Conservation (phyloP, 2,888 invertebrate genomes). For the Sesia bembeciformis region DNA sequence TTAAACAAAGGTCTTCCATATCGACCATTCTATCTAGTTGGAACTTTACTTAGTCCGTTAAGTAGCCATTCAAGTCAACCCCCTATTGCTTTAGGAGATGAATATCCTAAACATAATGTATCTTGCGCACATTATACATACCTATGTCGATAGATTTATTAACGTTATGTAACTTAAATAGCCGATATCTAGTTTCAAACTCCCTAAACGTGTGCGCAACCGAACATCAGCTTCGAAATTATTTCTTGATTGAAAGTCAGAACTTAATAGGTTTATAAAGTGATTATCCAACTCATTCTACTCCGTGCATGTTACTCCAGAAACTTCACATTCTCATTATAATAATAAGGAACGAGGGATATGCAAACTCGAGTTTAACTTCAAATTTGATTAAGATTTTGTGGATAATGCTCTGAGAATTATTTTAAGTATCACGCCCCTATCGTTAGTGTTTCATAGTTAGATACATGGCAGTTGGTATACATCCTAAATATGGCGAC, state of each 20-base stretch:
- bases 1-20: too few species aligned
- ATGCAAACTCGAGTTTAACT: not conserved
- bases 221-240: slow-evolving; percentile 8
- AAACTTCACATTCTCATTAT: slow-evolving; percentile 48
- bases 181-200: not conserved
- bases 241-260: slow-evolving; percentile 20
- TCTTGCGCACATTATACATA: not conserved
- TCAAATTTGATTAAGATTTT: slow-evolving; percentile 1
- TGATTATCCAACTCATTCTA: slow-evolving; percentile 33
- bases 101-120: too few species aligned
- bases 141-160: not conserved
- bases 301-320: slow-evolving; percentile 30
- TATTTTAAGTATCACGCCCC: not conserved
- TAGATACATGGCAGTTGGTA: too few species aligned
- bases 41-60: too few species aligned
- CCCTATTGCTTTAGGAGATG: too few species aligned
- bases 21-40: too few species aligned
- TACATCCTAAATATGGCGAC: too few species aligned
- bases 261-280: slow-evolving; percentile 27
- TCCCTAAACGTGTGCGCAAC: not conserved
- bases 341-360: slow-evolving; percentile 35
- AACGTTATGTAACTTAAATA: not conserved
- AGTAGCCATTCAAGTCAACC: too few species aligned
- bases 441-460: not conserved
- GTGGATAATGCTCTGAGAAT: not conserved